Base-by-base conservation (phyloP, 2,113 vertebrate species). In the Scatophagus argus region DNA sequence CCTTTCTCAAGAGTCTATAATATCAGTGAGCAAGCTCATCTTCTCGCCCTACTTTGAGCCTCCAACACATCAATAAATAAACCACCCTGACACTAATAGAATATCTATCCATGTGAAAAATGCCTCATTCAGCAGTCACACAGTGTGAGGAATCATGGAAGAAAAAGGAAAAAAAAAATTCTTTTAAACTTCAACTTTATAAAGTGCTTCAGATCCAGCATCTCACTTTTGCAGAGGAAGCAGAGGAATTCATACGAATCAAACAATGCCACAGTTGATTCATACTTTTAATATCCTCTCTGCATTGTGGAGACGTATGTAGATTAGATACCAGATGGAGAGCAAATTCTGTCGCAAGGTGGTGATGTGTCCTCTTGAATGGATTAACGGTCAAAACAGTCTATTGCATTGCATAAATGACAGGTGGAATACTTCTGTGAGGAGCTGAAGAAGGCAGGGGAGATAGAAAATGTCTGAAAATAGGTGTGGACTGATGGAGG, bases 31-130 rank as follows among this genome's bases (percentile, higher is more conserved):
- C 23, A 8, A 77, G 82, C 85, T 84, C 86, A 89, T 90, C 86
- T 72, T 83, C 71, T 90, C 46, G 72, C 70, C 88, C 90, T 90
- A 90, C 89, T 91, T 90, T 86, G 67, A 74, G 86, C 72, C 80
- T 75, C 84, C 64, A 71, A 86, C 75, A 87, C 87, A 92, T 92
- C 87, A 93, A 89, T 92, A 91, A 92, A 89, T 91, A 89, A 92
- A 89, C 58, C 79, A 46, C 73, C 78, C 77, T 77, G 79, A 86
- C 79, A 83, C 80, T 87, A 85, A 86, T 79, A 89, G 85, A 89
- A 87, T 67, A 83, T 86, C 75, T 88, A 84, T 72, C 84, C 60
- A 41, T 83, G 72, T 76, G 68, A 89, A 89, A 91, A 92, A 89
- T 75, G 80, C 74, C n/a, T 79, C 88, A 79, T 85, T 90, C 91